Conservation (phyloP, 2,113 vertebrate species). For the Calypte anna region DNA sequence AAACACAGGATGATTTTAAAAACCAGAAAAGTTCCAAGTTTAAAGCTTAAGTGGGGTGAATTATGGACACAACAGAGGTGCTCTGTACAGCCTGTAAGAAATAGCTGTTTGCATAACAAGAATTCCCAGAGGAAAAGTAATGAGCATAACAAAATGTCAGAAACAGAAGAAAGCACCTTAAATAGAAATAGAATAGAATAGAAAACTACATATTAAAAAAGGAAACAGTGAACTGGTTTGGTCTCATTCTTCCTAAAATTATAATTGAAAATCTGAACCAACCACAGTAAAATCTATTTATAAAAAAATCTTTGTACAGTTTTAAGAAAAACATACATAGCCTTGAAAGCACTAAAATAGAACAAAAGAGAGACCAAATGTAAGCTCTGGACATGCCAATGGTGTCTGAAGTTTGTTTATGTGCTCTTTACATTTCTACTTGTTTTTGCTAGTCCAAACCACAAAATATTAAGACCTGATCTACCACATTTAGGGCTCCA, state of each 20-base stretch:
- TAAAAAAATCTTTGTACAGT: background rate
- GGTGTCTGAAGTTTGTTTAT: background rate
- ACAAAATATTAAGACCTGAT: background rate
- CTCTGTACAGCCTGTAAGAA: slow-evolving; percentile 4
- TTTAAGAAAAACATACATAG: background rate
- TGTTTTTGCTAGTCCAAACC: background rate
- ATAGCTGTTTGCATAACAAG: slow-evolving; percentile 23
- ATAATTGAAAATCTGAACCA: background rate
- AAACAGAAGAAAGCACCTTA: background rate
- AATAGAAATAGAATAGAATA: background rate
- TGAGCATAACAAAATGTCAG: background rate
- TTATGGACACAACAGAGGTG: slow-evolving; percentile 11
- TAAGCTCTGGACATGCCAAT: background rate
- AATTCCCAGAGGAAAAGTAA: background rate
- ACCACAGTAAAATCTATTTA: background rate
- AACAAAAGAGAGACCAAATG: background rate
- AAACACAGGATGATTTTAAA: background rate
- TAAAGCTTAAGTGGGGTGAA: background rate
- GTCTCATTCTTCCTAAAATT: background rate
- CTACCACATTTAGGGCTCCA: background rate
- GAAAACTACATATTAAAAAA: background rate
- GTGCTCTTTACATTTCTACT: background rate
- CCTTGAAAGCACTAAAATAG: background rate
- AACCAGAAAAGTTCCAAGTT: background rate
- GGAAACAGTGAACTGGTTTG: background rate